Conservation (phyloP, 1,140 invertebrate genomes). For the Trachelipus rathkii region DNA sequence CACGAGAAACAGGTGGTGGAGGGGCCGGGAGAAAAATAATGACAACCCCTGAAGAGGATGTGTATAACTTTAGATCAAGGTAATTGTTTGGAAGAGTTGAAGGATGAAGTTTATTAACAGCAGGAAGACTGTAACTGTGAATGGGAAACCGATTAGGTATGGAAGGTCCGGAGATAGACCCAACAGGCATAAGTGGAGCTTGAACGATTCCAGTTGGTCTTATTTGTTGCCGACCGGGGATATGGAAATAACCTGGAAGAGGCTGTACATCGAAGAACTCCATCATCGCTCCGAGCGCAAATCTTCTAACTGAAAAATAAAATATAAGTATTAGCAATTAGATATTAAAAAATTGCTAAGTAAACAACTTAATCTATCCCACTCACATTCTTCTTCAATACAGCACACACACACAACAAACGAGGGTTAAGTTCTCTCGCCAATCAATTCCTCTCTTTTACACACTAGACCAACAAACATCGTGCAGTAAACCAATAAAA, state of each 20-base stretch:
- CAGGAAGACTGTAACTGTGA: constrained; percentile 35
- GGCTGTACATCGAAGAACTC: constrained; percentile 44
- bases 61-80: no score
- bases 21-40: constrained; percentile 24
- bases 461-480: no score
- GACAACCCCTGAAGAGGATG: neutral
- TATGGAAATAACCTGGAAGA: constrained; percentile 27
- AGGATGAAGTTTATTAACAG: constrained; percentile 28
- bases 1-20: constrained; percentile 19
- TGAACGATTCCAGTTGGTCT: neutral
- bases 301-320: constrained; percentile 39
- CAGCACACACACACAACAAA: no score
- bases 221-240: neutral
- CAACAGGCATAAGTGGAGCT: neutral
- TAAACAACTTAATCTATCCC: no score
- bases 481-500: no score
- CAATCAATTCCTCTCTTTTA: no score
- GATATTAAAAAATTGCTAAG: neutral
- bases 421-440: no score
- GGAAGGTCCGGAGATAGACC: neutral
- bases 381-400: no score
- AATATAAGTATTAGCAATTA: neutral
- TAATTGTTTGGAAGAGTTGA: no score
- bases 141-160: constrained; percentile 23
- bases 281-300: constrained; percentile 44